A percentile compares a stretch with the other conserved stretches of the same genome.
phyloP scores from a whole-genome alignment of 92 coral and sea anemone species.

The Paramuricea clavata region DNA sequence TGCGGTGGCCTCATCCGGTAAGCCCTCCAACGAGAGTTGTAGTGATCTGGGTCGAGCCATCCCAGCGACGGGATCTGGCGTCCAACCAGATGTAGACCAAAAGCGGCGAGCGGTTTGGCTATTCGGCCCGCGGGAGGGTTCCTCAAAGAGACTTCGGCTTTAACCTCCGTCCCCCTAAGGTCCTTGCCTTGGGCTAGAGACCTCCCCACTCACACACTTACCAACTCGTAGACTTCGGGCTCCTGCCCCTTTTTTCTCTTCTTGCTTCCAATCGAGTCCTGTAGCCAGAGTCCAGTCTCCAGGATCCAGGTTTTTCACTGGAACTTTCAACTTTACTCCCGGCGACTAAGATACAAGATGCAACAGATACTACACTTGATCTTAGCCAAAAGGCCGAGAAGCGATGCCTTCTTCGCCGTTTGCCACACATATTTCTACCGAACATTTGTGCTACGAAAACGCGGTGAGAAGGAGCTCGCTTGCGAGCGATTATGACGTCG shows the following conservation, averaged over 20 bases:
- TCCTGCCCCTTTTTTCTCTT: constrained; percentile 1
- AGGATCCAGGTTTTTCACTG: no score
- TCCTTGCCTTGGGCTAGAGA: neutral
- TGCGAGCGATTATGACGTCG: no score
- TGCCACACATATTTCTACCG: no score
- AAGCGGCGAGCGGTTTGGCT: neutral
- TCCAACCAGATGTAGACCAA: neutral
- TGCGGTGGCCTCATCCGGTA: constrained; percentile 3
- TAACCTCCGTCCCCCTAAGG: neutral
- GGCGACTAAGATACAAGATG: no score
- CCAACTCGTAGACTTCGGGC: neutral
- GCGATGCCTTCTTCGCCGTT: constrained; percentile 66
- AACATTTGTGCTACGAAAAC: no score
- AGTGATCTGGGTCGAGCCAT: neutral
- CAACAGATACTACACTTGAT: constrained; percentile 86
- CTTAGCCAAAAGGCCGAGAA: constrained; percentile 86
- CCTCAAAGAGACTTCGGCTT: neutral
- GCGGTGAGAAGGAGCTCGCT: no score
- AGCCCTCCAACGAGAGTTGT: neutral
- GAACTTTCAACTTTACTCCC: no score
- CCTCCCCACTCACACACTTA: neutral
- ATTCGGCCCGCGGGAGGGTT: constrained; percentile 3
- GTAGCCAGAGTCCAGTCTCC: no score
- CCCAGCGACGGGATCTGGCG: neutral
- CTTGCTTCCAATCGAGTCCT: no score